phyloP scores from a whole-genome alignment of 2,797 vertebrate species.

The Spinibarbus caldwelli region DNA sequence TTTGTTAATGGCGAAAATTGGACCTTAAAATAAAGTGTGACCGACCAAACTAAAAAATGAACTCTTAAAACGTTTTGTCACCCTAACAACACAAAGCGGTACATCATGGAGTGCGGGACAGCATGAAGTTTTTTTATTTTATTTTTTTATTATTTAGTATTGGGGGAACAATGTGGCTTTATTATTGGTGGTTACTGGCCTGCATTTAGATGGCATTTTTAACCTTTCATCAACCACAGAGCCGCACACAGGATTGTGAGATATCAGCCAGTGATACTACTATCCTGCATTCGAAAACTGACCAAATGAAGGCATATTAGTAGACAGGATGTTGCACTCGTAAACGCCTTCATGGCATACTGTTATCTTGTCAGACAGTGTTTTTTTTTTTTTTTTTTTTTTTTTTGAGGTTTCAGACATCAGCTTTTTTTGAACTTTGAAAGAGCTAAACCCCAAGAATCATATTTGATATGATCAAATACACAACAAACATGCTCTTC shows the following conservation, averaged over 20 bases:
- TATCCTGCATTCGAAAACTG: not conserved
- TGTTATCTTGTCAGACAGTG: not conserved
- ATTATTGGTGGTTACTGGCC: not conserved
- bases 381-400: not conserved
- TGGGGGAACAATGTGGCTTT: not conserved
- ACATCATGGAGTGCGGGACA: not conserved
- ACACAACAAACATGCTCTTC: not conserved
- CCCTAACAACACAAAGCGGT: not conserved
- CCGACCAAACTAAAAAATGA: not conserved
- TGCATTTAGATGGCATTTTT: not conserved
- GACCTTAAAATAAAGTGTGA: too few species aligned
- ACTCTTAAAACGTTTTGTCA: not conserved
- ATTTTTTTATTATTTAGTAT: too few species aligned
- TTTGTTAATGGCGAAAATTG: too few species aligned
- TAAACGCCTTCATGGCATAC: too few species aligned
- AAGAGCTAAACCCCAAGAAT: not conserved
- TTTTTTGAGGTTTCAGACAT: rapidly evolving
- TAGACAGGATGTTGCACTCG: not conserved
- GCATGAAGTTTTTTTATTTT: too few species aligned
- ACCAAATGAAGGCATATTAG: not conserved
- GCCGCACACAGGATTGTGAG: not conserved
- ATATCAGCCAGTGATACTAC: too few species aligned
- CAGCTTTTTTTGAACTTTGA: not conserved
- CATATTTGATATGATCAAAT: not conserved
- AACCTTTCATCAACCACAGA: not conserved